These are phyloP conservation scores for Bombus soroeensis DNA, from an alignment of 1,140 invertebrate genomes.

Conservation along the genomic window DNA sequence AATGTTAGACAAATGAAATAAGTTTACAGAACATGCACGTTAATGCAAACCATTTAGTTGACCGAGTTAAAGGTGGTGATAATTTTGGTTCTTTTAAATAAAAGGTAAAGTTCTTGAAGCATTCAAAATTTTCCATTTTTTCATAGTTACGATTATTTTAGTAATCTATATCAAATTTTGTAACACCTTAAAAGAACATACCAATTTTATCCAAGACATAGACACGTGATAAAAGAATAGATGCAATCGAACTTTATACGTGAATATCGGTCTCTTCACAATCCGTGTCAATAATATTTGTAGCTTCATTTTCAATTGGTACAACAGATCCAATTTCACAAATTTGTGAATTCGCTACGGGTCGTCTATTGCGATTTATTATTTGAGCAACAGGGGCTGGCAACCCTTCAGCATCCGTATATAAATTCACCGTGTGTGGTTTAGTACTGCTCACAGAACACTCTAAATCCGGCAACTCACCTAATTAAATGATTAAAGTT, in stretches of 20 bases:
- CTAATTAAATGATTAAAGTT: slow-evolving; percentile 58
- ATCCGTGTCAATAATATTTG: slow-evolving; percentile 23
- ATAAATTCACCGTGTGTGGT: slow-evolving; percentile 73
- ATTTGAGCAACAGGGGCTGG: slow-evolving; percentile 61
- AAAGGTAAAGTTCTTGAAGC: slow-evolving; percentile 11
- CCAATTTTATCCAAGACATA: slow-evolving; percentile 26
- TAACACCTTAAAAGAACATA: slow-evolving; percentile 21
- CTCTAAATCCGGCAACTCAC: slow-evolving; percentile 75
- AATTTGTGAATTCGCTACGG: slow-evolving; percentile 28
- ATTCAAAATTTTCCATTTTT: slow-evolving; percentile 50
- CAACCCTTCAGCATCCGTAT: slow-evolving; percentile 68
- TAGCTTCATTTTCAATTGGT: not conserved
- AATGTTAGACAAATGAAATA: not conserved
- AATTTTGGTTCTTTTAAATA: slow-evolving; percentile 5
- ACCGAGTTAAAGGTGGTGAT: not conserved
- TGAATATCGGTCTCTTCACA: slow-evolving; percentile 60
- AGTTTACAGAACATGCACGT: slow-evolving; percentile 31
- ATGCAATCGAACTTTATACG: slow-evolving; percentile 53
- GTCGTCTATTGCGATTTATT: slow-evolving; percentile 38
- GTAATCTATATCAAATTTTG: slow-evolving; percentile 27
- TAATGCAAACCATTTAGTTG: not conserved
- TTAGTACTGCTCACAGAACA: slow-evolving; percentile 76
- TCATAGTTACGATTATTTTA: slow-evolving; percentile 18
- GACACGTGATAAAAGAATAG: slow-evolving; percentile 15
- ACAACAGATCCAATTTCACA: slow-evolving; percentile 35